Conservation (phyloP, 1,140 invertebrate genomes). For the Drosophila kanapiae region DNA sequence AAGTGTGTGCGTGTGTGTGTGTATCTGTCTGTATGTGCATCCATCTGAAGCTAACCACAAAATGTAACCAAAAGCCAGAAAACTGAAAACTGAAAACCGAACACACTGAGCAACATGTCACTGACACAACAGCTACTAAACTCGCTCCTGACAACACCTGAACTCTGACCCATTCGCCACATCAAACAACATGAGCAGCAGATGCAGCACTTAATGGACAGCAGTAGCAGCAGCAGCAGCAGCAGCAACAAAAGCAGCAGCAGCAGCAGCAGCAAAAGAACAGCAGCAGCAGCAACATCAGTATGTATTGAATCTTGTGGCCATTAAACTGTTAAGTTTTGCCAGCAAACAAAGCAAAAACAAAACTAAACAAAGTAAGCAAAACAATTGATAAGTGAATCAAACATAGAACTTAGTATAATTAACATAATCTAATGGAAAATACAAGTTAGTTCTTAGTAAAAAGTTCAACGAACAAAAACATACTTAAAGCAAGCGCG, state of each 20-base stretch:
- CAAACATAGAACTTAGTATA: constrained; percentile 70
- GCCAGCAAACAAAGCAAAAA: constrained; percentile 53
- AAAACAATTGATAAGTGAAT: constrained; percentile 60
- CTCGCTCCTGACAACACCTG: constrained; percentile 12
- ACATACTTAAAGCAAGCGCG: constrained; percentile 54
- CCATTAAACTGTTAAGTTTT: constrained; percentile 72
- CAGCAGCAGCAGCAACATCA: constrained; percentile 42
- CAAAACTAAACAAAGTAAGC: constrained; percentile 43
- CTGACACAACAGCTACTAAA: constrained; percentile 47
- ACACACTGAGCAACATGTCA: constrained; percentile 31
- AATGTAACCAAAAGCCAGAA: constrained; percentile 34
- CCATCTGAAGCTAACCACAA: constrained; percentile 36
- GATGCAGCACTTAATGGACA: constrained; percentile 27
- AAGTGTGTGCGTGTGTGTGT: constrained; percentile 2
- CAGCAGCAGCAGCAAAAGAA: constrained; percentile 22
- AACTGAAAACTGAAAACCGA: constrained; percentile 10
- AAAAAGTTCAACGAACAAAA: constrained; percentile 64
- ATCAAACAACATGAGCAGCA: constrained; percentile 37
- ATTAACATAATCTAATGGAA: constrained; percentile 45
- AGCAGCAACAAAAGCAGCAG: constrained; percentile 25
- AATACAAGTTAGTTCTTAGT: constrained; percentile 46
- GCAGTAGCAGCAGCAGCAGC: constrained; percentile 24
- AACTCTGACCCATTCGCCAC: constrained; percentile 43
- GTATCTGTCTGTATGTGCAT: constrained; percentile 30
- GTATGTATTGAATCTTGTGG: constrained; percentile 73